Percentiles rank a stretch among this genome's conserved stretches.
phyloP scores from a whole-genome alignment of 2,113 vertebrate genomes.

The Excalfactoria chinensis region DNA sequence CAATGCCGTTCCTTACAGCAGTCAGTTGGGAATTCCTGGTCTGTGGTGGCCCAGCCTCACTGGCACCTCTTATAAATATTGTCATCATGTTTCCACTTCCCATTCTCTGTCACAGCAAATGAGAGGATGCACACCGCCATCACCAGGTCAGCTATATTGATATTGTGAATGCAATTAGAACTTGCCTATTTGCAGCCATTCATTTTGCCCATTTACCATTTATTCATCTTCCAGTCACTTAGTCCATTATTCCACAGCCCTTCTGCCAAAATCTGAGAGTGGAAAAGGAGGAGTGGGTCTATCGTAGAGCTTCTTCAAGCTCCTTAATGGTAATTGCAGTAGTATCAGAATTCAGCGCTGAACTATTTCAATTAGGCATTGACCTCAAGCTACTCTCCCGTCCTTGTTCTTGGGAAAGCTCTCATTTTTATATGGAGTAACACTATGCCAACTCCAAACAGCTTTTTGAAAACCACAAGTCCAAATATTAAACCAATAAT shows the following conservation, averaged over 20 bases:
- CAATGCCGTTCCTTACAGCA: background rate
- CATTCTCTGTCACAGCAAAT: background rate
- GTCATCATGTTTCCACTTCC: background rate
- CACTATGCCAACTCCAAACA: background rate
- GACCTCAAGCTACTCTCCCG: background rate
- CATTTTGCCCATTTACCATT: rapidly evolving
- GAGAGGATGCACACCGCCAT: background rate
- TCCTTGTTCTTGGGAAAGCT: background rate
- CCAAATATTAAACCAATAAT: background rate
- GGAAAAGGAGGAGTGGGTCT: background rate
- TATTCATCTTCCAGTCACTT: background rate
- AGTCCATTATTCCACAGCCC: background rate
- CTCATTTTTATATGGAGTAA: background rate
- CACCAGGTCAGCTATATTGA: background rate
- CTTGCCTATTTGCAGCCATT: background rate
- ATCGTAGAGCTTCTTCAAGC: background rate
- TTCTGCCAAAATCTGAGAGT: background rate
- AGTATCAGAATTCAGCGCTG: rapidly evolving
- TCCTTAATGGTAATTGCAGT: background rate
- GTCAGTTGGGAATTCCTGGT: background rate
- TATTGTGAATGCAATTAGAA: background rate
- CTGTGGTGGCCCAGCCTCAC: rapidly evolving
- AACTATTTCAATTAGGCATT: background rate
- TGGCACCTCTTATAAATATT: background rate
- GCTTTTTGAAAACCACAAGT: background rate